A percentile compares a stretch with the other conserved stretches of the same genome.
These are phyloP conservation scores for Nesometra sesokonis DNA, from an alignment of 35 echinoderm and acorn worm species.

Conservation along the genomic window DNA sequence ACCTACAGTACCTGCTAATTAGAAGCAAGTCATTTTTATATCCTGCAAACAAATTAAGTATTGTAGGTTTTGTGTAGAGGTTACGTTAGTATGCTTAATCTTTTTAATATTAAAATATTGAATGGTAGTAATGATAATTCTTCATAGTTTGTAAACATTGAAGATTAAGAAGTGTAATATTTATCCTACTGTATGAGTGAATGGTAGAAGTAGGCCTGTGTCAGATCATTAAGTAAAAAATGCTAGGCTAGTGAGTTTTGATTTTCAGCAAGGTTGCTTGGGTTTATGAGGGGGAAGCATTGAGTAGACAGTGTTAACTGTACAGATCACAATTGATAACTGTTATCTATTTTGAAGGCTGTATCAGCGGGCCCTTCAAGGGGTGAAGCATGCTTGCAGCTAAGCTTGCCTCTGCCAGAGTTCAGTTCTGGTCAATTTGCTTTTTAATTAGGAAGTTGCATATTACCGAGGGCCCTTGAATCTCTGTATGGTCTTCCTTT, in stretches of 20 bases:
- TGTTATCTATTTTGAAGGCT: neutral
- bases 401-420: neutral
- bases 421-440: neutral
- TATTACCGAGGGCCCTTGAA: neutral
- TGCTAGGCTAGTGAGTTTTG: too few relatives aligned
- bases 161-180: neutral
- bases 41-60: neutral
- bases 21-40: neutral
- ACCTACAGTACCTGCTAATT: neutral
- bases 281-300: too few relatives aligned
- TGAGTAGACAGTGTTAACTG: too few relatives aligned
- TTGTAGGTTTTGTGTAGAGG: neutral
- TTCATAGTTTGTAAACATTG: neutral
- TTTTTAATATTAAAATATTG: neutral
- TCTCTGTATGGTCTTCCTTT: neutral
- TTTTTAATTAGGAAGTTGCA: conserved; percentile 1
- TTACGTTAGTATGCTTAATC: neutral
- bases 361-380: too few relatives aligned
- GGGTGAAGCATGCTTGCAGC: neutral
- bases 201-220: too few relatives aligned
- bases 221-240: too few relatives aligned
- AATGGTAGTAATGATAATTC: neutral
- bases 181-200: neutral
- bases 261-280: too few relatives aligned
- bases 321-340: neutral